Evolutionary conservation across 2,113 vertebrate species (phyloP).

Genomic region (Hepsetus odoe): DNA sequence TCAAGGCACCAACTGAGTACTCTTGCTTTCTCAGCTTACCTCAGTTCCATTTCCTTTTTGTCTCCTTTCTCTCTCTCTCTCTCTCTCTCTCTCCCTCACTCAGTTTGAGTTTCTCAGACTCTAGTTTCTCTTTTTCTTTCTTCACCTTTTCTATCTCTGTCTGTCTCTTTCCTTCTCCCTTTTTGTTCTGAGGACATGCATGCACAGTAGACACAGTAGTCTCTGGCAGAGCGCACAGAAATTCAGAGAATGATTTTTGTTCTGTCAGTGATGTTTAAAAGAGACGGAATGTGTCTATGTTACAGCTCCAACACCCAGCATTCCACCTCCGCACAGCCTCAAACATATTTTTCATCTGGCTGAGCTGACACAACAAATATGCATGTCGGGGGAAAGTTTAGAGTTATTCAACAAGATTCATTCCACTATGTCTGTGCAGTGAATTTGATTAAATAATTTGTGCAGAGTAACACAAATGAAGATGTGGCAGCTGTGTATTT

Average conservation of each 20-base stretch:
- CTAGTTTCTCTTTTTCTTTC: not conserved
- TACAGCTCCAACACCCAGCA: not conserved
- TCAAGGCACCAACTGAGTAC: slow-evolving; percentile 29
- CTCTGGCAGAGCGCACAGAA: slow-evolving; percentile 8
- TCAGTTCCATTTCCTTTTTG: slow-evolving; percentile 31
- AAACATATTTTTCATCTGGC: slow-evolving; percentile 19
- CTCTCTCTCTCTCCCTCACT: not conserved
- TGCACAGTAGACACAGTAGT: slow-evolving; percentile 21
- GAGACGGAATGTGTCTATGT: slow-evolving; percentile 3
- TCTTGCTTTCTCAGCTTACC: slow-evolving; percentile 40
- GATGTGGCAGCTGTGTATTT: not conserved
- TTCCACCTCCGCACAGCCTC: not conserved
- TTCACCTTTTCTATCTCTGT: not conserved
- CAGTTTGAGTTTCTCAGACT: not conserved
- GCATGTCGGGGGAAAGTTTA: not conserved
- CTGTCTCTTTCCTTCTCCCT: not conserved
- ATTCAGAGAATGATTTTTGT: slow-evolving; percentile 12
- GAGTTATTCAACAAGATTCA: not conserved
- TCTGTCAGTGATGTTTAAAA: slow-evolving; percentile 29
- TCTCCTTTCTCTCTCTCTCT: not conserved
- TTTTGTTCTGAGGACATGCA: slow-evolving; percentile 13
- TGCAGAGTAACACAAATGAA: not conserved
- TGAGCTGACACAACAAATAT: not conserved
- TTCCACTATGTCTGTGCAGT: not conserved
- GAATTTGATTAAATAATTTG: not conserved